Percentiles rank a stretch among this genome's conserved stretches.
phyloP scores from a whole-genome alignment of 2,113 vertebrate species.

The Elgaria multicarinata region DNA sequence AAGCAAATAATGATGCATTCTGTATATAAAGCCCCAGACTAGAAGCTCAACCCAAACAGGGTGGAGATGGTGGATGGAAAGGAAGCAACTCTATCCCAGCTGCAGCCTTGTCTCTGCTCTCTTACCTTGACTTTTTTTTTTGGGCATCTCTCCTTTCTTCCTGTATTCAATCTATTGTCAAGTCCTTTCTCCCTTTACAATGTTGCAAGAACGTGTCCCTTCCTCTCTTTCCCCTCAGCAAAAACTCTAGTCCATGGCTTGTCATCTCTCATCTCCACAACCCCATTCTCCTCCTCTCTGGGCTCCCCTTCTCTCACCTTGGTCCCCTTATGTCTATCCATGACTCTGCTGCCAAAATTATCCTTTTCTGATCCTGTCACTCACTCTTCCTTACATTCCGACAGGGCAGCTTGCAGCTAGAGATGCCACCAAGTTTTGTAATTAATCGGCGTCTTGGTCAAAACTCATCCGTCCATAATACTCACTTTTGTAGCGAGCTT shows the following conservation, averaged over 20 bases:
- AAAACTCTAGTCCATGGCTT: not conserved
- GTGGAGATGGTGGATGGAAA: not conserved
- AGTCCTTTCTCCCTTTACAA: not conserved
- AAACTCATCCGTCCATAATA: too few relatives aligned
- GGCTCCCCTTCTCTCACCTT: not conserved
- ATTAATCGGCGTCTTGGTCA: too few relatives aligned
- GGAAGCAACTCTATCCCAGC: conserved; percentile 34
- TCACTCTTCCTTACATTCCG: too few relatives aligned
- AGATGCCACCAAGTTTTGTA: too few relatives aligned
- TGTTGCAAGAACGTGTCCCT: not conserved
- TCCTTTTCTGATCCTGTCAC: not conserved
- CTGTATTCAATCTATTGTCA: not conserved
- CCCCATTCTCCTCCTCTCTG: not conserved
- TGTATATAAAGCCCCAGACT: conserved; percentile 53
- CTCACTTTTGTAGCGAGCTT: too few relatives aligned
- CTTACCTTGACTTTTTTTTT: not conserved
- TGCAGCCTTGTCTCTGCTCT: conserved; percentile 24
- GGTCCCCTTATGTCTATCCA: not conserved
- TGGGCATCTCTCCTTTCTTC: not conserved
- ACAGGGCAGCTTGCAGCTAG: too few relatives aligned
- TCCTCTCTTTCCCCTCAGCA: not conserved
- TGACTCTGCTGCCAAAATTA: not conserved
- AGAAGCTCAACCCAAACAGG: conserved; percentile 48
- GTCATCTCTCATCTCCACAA: not conserved
- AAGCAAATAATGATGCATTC: conserved; percentile 56